Percentiles rank a stretch among this genome's conserved stretches.
Conservation (phyloP, 2,113 vertebrate species). For the Chascanopsetta lugubris region DNA sequence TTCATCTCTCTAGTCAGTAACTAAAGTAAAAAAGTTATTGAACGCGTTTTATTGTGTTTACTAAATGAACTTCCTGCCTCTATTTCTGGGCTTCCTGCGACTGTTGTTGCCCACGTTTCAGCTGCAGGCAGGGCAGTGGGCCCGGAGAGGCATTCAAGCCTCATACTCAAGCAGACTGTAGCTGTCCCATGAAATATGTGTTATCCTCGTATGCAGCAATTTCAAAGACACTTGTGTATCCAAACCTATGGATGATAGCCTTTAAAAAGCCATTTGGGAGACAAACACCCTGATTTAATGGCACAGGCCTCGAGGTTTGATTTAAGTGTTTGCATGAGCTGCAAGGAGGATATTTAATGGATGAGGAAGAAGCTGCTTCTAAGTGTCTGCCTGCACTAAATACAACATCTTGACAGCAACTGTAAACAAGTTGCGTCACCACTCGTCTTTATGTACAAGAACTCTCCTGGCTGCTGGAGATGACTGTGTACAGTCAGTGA, state of each 20-base stretch:
- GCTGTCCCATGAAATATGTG: neutral
- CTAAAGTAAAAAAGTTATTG: slow-evolving; percentile 27
- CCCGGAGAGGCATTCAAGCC: slow-evolving; percentile 8
- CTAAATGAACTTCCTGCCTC: slow-evolving; percentile 64
- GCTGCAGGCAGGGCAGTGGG: slow-evolving; percentile 30
- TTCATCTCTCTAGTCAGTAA: slow-evolving; percentile 14
- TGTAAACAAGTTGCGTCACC: slow-evolving; percentile 3
- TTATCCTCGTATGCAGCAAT: neutral
- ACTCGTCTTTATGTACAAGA: slow-evolving; percentile 20
- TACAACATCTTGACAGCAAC: slow-evolving; percentile 19
- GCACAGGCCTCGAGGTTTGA: neutral
- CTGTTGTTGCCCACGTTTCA: slow-evolving; percentile 60
- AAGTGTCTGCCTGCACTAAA: slow-evolving; percentile 12
- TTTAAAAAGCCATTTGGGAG: neutral
- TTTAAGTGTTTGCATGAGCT: neutral
- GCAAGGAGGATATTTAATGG: slow-evolving; percentile 9
- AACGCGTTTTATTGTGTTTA: slow-evolving; percentile 60
- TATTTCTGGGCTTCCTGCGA: slow-evolving; percentile 71
- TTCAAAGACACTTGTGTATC: neutral
- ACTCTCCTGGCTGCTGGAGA: slow-evolving; percentile 6
- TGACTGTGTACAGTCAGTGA: neutral
- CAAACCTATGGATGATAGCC: neutral
- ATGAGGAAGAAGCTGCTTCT: neutral
- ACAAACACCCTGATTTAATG: neutral
- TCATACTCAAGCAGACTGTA: neutral